Base-by-base conservation (phyloP, 2,113 vertebrate species). In the Peucedramus taeniatus region DNA sequence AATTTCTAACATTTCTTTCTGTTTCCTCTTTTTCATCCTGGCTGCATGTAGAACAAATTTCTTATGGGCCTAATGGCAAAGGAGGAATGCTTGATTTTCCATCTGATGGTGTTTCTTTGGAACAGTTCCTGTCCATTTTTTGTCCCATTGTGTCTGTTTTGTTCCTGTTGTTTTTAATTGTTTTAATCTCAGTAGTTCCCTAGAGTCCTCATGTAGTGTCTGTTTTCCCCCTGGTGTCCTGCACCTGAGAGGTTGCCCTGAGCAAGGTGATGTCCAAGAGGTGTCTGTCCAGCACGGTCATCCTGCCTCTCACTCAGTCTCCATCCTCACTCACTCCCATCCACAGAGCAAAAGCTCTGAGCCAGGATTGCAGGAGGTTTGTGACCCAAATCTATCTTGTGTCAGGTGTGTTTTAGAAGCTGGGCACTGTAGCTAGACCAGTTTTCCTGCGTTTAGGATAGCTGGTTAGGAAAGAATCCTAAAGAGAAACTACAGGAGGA, bases 61-160 rank as follows among this genome's bases (percentile, higher is more conserved):
- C 90, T 89, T 87, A 85, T 20, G 53, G 89, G 85, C 65, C 5
- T 24, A 96, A 94, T 75, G 94, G 69, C 87, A 92, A 92, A 93
- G 70, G 93, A 92, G 90, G 26, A 20, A 92, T 92, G 95, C 96
- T 97, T 97, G 95, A 96, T 97, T 97, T 97, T 96, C 97, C 97
- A 97, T 96, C 97, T 69, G 1, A 75, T 96, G 96, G 96, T 90
- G 95, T 97, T 98, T 98, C 96, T 98, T 97, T 94, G 94, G 96
- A 97, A 95, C 72, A 94, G 94, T 90, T 96, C 90, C 83, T 96
- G 95, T 97, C 91, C 69, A 56, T 64, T 97, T 97, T 95, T 95
- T 96, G 96, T 97, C 93, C 75, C 94, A 97, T 96, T 74, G 79
- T 96, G 96, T 97, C 75, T 92, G 92, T 97, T 97, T 83, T 83